Conservation (phyloP, 1,140 invertebrate species). For the Lepidurus arcticus region DNA sequence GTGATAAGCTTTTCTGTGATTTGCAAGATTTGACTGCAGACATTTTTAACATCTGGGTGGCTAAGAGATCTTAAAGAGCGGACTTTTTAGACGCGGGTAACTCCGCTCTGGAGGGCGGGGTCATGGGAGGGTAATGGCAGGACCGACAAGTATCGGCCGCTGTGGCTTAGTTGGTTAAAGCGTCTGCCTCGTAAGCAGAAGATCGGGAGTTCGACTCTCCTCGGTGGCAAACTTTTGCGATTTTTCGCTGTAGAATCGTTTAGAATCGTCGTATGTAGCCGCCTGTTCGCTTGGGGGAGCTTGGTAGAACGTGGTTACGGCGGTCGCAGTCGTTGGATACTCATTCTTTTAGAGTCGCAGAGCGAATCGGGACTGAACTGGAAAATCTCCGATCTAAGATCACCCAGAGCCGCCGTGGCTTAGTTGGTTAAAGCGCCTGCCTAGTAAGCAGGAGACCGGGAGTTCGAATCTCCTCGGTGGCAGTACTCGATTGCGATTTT, state of each 20-base stretch:
- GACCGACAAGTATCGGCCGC: not conserved
- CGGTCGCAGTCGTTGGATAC: too few relatives aligned
- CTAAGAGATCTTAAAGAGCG: too few relatives aligned
- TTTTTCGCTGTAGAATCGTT: not conserved
- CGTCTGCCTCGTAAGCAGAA: constrained; percentile 20
- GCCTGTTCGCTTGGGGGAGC: too few relatives aligned
- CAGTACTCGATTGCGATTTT: not conserved
- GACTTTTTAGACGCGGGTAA: too few relatives aligned
- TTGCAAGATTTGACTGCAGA: too few relatives aligned
- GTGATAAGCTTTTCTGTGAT: not conserved
- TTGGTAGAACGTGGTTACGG: too few relatives aligned
- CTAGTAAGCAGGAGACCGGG: constrained; percentile 8
- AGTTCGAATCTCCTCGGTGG: constrained; percentile 33
- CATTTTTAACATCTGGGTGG: too few relatives aligned
- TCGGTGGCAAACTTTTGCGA: not conserved
- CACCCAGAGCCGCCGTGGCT: constrained; percentile 30
- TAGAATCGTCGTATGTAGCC: not conserved
- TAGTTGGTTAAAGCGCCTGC: constrained; percentile 23
- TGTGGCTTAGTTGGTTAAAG: constrained; percentile 21
- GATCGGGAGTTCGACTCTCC: constrained; percentile 20
- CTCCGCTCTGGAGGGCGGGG: too few relatives aligned
- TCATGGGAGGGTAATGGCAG: not conserved
- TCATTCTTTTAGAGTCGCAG: too few relatives aligned
- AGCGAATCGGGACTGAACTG: not conserved
- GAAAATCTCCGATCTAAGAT: not conserved